Base-by-base conservation (phyloP, 2,113 vertebrate species). In the Gavia stellata region DNA sequence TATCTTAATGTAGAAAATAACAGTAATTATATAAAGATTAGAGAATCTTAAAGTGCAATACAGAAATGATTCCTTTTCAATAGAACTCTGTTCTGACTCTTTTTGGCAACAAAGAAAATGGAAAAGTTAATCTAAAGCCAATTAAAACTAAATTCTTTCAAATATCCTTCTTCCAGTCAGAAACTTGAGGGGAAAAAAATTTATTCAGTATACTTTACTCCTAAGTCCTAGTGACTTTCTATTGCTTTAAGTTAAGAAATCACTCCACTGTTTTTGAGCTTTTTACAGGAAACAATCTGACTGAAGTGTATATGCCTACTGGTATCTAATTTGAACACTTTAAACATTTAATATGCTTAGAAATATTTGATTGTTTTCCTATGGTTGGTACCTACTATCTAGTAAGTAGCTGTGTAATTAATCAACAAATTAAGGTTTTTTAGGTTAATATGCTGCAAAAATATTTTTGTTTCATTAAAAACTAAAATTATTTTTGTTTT, bases 341-440 rank as follows among this genome's bases (percentile, higher is more conserved):
- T 28, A 49, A 79, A 12, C 4, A 15, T 52, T 47, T 56, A 28
- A 21, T 19, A 28, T 20, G 5, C 6, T 65, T 91, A 53, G 17
- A 55, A 75, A 55, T 34, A 55, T 11, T 63, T 49, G 1, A 33
- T 65, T 88, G 7, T 83, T 86, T 84, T 86, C 23, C 13, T 79
- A 0, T 66, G n/a, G 2, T 66, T 82, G n/a, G 0, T 28, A 40
- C 12, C 6, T 19, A 15, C 29, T 62, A 4, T 12, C 7, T 45
- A 62, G 4, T 49, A 66, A 89, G 12, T 28, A 59, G 2, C 12
- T 10, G 19, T 11, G 4, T 9, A 70, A 86, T 81, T 63, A 10
- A 74, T 36, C 3, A 53, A 74, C 6, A 81, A 53, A 55, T 24
- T 58, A 45, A 36, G 5, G 4, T 28, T 68, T 58, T 87, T 90